Evolutionary conservation across 2,888 invertebrate species (phyloP), one percentile per base, ranked within the genome.

Genomic region (Agapetus fuscipes): DNA sequence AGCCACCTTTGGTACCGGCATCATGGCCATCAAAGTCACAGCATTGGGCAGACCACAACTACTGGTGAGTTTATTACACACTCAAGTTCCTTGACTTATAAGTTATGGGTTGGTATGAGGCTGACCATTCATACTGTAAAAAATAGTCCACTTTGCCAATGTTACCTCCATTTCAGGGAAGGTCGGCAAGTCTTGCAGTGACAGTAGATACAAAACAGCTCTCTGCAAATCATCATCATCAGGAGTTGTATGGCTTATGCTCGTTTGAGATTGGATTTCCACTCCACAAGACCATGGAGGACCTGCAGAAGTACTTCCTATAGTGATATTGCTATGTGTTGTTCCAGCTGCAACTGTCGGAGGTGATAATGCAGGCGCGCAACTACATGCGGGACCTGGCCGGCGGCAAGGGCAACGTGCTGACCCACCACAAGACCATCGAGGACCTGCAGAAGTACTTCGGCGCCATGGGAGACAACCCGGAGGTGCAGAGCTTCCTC

Each of bases 21-120:
- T 99, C 55, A 93, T 94, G 56, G 98, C 97, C 28, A 80, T 98
- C 46, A 98, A 99, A 68, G 66, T 98, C 53, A 98, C 97, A 20
- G 97, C 98, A 6, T 75, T 98, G 26, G 97, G 97, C 53, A 80
- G 97, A 58, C 98, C 98, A 34, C 94, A 96, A 60, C 72, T 98
- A 53, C 70, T 95, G 74, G 95, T 96, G 71, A 76, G 80, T 75
- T 44, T 39, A 29, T 13, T n/a, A 24, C 17, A 11, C n/a, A n/a
- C n/a, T n/a, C n/a, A n/a, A n/a, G n/a, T n/a, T n/a, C n/a, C n/a
- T n/a, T n/a, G n/a, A n/a, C n/a, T n/a, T n/a, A n/a, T n/a, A n/a
- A n/a, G n/a, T n/a, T n/a, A n/a, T n/a, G n/a, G n/a, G n/a, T n/a
- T n/a, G n/a, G n/a, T n/a, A n/a, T n/a, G n/a, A n/a, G n/a, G n/a